Evolutionary conservation across 2,113 vertebrate genomes (phyloP).

Genomic region (Coptodon rendalli): DNA sequence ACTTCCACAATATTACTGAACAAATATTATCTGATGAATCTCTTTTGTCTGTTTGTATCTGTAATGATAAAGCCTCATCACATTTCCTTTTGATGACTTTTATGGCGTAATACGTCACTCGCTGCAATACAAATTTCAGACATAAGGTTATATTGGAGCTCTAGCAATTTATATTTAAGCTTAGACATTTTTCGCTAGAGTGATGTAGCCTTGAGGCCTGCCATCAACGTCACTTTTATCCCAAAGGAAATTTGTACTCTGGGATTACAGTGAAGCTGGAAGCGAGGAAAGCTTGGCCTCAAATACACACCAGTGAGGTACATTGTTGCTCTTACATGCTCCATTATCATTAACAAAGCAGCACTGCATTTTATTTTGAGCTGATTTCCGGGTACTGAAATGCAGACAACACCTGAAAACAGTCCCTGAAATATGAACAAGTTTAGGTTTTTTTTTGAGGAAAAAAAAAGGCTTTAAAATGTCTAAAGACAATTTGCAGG

Average conservation of each 20-base stretch:
- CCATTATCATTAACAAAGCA: not conserved
- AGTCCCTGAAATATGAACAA: not conserved
- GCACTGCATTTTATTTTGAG: not conserved
- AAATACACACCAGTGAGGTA: not conserved
- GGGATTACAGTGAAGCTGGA: not conserved
- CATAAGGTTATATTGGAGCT: not conserved
- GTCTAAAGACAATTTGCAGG: not conserved
- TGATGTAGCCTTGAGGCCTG: not conserved
- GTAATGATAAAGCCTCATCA: not conserved
- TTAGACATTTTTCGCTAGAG: not conserved
- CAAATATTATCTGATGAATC: slow-evolving; percentile 23
- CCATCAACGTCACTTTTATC: not conserved
- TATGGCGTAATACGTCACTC: not conserved
- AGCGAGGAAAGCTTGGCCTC: not conserved
- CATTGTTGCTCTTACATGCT: not conserved
- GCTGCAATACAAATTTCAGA: not conserved
- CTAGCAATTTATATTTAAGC: not conserved
- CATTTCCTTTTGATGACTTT: not conserved
- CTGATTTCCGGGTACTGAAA: fast-evolving
- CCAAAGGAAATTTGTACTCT: not conserved
- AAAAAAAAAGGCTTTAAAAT: not conserved
- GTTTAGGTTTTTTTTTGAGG: fast-evolving
- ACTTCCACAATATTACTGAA: slow-evolving; percentile 28
- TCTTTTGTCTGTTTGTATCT: not conserved
- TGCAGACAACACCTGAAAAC: not conserved